Evolutionary conservation across 2,113 vertebrate species (phyloP), one percentile per base, ranked within the genome.

Genomic region (Seriola quinqueradiata): DNA sequence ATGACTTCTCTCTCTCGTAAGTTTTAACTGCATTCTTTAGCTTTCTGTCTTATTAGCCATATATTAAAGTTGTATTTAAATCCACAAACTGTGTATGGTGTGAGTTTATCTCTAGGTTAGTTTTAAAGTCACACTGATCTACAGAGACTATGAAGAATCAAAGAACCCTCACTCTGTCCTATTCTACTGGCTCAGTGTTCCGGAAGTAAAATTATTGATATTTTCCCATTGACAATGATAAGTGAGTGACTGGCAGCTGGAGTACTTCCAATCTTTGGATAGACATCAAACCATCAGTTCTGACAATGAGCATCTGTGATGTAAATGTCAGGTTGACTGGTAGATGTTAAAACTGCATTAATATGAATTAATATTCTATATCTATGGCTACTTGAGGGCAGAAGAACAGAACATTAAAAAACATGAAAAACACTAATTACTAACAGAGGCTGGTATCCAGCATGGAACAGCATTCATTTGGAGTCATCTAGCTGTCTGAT

Each of bases 201-300:
- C 65, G 32, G 69, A 86, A 82, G 70, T 87, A 69, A 72, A 79
- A 9, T 52, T 81, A 61, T 77, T 85, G 72, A 85, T 68, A 16
- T 54, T 67, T 42, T 34, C 16, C n/a, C 66, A 52, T 23, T 42
- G 70, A 69, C 28, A 61, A 28, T 69, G 57, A 38, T 52, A 11
- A 38, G 12, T 32, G 42, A 66, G 40, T 57, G 71, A 58, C 46
- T 59, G 23, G 40, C 17, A 54, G 25, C 25, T 79, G 79, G 48
- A 64, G 50, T 1, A 14, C 8, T 66, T 60, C 52, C 59, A 70
- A 48, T 8, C 23, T 25, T 68, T 64, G 34, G 13, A 16, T 77
- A 12, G 10, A 23, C 42, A 42, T 80, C 44, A 70, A 77, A 58
- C 38, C 69, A 60, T 76, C 5, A 14, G 9, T 54, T 59, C 16